Percentiles rank a stretch among this genome's conserved stretches.
These are phyloP conservation scores for Erythrocebus patas DNA, from an alignment of 2,113 vertebrate species.

Conservation along the genomic window DNA sequence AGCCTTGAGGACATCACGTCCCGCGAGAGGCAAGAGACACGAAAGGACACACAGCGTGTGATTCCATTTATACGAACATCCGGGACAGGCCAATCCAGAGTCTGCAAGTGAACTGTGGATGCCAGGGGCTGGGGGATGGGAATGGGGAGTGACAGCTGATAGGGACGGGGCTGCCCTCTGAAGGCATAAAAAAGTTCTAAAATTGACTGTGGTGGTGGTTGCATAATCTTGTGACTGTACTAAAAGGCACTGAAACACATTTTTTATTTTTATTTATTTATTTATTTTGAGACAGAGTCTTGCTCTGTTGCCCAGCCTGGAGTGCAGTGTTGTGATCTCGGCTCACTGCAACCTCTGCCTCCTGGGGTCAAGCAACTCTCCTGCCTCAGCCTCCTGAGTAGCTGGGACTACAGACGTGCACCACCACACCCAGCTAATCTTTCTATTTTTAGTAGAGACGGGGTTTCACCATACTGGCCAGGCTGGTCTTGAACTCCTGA, in stretches of 20 bases:
- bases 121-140: background rate
- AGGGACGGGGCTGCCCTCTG: background rate
- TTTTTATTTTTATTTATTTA: background rate
- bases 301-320: no score
- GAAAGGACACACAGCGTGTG: background rate
- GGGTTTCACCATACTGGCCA: no score
- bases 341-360: no score
- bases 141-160: background rate
- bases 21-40: background rate
- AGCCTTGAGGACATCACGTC: fast-evolving
- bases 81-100: background rate
- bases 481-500: no score
- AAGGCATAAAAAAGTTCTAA: background rate
- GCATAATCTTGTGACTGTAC: background rate
- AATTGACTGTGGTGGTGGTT: background rate
- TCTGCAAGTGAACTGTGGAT: background rate
- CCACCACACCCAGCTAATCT: no score
- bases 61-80: fast-evolving
- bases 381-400: no score
- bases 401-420: no score
- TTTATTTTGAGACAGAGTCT: no score
- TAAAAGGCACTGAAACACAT: background rate
- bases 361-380: no score
- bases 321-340: no score
- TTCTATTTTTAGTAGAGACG: no score